Conservation (phyloP, 2,797 vertebrate species). For the Sebastes minor region DNA sequence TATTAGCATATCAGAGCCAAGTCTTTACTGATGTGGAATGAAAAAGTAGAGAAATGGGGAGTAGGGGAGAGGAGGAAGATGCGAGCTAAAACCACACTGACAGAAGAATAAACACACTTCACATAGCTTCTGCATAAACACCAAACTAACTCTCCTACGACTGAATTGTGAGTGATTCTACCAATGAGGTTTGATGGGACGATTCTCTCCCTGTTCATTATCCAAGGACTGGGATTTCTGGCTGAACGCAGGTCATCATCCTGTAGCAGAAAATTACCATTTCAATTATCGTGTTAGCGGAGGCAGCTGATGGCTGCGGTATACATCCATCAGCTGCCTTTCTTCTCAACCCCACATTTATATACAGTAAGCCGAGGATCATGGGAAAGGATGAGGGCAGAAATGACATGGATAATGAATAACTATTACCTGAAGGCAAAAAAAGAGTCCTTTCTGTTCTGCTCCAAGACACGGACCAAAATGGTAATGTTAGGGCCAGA, state of each 20-base stretch:
- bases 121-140: background rate
- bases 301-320: conserved; percentile 42
- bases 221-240: conserved; percentile 45
- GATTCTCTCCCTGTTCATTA: conserved; percentile 47
- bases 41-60: background rate
- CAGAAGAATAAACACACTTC: background rate
- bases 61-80: background rate
- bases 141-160: background rate
- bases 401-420: conserved; percentile 39
- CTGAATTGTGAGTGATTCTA: background rate
- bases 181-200: conserved; percentile 6
- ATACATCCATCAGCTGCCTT: conserved; percentile 20
- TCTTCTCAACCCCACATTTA: conserved; percentile 29
- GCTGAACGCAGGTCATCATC: conserved; percentile 45
- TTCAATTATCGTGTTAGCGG: conserved; percentile 61
- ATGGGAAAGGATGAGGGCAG: conserved; percentile 4
- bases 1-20: conserved; percentile 43
- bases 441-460: background rate
- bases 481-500: background rate
- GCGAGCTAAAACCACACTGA: conserved; percentile 1
- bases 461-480: background rate
- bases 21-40: conserved; percentile 16
- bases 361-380: conserved; percentile 15
- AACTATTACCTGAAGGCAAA: conserved; percentile 17
- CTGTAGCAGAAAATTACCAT: conserved; percentile 65